These are phyloP conservation scores for Austrolebias charrua DNA, from an alignment of 2,797 vertebrate species.

Conservation along the genomic window DNA sequence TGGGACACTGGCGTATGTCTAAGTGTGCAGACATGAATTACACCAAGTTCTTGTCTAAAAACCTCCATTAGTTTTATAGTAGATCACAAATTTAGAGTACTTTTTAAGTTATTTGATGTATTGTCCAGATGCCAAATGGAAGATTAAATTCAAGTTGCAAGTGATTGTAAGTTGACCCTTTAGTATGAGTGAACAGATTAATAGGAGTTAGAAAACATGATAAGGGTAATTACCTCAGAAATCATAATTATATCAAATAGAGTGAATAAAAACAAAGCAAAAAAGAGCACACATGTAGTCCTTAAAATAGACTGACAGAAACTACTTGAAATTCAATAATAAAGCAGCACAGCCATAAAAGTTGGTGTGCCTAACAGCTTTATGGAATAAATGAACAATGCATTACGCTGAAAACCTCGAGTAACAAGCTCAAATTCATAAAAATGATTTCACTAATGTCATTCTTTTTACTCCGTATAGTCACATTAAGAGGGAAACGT, in stretches of 20 bases:
- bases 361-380: neutral
- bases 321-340: conserved; percentile 3
- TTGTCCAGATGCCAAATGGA: conserved; percentile 15
- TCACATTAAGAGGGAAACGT: conserved; percentile 8
- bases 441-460: neutral
- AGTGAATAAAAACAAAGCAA: neutral
- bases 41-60: conserved; percentile 15
- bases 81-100: conserved; percentile 27
- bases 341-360: neutral
- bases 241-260: neutral
- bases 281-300: neutral
- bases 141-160: conserved; percentile 25
- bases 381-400: neutral
- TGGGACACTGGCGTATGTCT: conserved; percentile 75
- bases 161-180: conserved; percentile 34
- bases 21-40: conserved; percentile 45
- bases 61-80: conserved; percentile 30
- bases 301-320: neutral
- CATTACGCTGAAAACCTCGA: neutral
- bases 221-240: conserved; percentile 6
- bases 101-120: conserved; percentile 46
- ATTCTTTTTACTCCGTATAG: neutral
- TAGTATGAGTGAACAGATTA: conserved; percentile 13
- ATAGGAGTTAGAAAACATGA: neutral
- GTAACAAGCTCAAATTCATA: conserved; percentile 2